phyloP scores from a whole-genome alignment of 2,888 invertebrate genomes.

The Chloroclystis v-ata region DNA sequence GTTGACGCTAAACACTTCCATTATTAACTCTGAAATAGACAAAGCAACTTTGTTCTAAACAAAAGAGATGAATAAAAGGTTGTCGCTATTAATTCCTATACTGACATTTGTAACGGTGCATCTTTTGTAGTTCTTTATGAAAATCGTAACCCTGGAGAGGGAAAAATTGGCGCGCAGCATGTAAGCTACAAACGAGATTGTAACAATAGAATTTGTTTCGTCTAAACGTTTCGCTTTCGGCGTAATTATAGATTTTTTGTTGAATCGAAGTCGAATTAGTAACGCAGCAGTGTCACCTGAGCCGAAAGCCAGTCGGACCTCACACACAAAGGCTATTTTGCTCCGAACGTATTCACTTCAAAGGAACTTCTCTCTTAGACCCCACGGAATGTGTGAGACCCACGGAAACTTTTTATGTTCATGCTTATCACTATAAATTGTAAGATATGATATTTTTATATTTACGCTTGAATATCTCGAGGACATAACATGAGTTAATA shows the following conservation, averaged over 20 bases:
- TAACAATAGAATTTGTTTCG: constrained; percentile 51
- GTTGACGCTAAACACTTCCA: constrained; percentile 73
- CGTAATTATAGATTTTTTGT: constrained; percentile 46
- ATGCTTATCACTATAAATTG: constrained; percentile 54
- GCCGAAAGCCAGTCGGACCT: constrained; percentile 59
- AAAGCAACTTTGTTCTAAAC: constrained; percentile 69
- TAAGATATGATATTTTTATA: constrained; percentile 54
- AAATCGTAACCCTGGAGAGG: constrained; percentile 55
- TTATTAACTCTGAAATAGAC: constrained; percentile 71
- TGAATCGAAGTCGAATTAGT: constrained; percentile 60
- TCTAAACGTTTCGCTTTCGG: constrained; percentile 55
- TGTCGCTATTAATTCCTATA: constrained; percentile 72
- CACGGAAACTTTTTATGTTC: constrained; percentile 52
- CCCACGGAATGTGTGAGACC: constrained; percentile 56
- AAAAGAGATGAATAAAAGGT: constrained; percentile 67
- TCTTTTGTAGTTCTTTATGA: constrained; percentile 47
- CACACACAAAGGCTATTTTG: constrained; percentile 70
- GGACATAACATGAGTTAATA: constrained; percentile 30
- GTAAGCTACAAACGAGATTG: constrained; percentile 44
- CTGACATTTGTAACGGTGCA: constrained; percentile 71
- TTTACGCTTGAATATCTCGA: constrained; percentile 49
- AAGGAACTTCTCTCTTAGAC: constrained; percentile 46
- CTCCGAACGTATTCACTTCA: constrained; percentile 61
- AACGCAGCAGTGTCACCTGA: constrained; percentile 70
- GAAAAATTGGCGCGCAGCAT: constrained; percentile 67